phyloP scores from a whole-genome alignment of 2,797 vertebrate species.

The Channa striata region DNA sequence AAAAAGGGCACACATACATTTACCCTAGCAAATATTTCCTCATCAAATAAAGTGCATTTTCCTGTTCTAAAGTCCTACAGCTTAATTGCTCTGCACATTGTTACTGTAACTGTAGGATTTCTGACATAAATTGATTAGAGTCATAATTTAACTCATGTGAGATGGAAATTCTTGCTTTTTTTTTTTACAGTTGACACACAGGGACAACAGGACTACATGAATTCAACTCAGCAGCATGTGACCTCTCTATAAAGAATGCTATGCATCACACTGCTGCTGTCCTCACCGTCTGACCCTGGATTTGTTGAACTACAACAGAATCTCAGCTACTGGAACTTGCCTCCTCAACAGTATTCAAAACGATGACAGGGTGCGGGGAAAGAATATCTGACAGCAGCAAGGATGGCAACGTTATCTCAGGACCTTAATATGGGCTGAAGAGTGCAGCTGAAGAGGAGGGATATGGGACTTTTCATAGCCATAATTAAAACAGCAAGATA shows the following conservation, averaged over 20 bases:
- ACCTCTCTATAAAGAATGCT: background rate
- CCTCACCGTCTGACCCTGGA: background rate
- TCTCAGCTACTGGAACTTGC: background rate
- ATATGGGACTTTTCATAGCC: constrained; percentile 85
- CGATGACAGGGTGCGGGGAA: constrained; percentile 37
- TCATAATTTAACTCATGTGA: constrained; percentile 7
- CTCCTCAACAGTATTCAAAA: constrained; percentile 1
- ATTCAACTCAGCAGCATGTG: background rate
- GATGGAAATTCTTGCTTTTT: constrained; percentile 12
- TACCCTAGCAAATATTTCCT: no score
- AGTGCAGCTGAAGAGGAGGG: constrained; percentile 79
- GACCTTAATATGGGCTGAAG: constrained; percentile 81
- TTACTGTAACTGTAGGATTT: background rate
- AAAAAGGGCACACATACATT: no score
- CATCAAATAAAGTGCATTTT: background rate
- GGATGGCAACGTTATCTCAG: constrained; percentile 74
- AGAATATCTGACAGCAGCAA: constrained; percentile 72
- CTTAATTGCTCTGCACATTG: background rate
- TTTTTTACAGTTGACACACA: no score
- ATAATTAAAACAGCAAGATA: constrained; percentile 88
- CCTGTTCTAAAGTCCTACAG: background rate
- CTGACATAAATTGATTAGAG: constrained; percentile 9
- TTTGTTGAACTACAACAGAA: background rate
- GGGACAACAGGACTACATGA: background rate
- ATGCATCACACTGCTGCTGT: background rate